Base-by-base conservation (phyloP, 1,140 invertebrate species). In the Gryllus bimaculatus region DNA sequence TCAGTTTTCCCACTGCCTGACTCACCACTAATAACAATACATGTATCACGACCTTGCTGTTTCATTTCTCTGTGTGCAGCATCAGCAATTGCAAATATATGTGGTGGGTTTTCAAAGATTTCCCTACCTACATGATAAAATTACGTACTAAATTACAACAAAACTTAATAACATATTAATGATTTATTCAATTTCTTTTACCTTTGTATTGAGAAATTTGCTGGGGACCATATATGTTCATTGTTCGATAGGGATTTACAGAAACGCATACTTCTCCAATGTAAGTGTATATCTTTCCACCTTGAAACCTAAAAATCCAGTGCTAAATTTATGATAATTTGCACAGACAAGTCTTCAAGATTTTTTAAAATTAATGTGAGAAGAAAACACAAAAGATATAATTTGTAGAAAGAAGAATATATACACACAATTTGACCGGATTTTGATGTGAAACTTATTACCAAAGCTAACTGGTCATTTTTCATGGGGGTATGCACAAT, bases 1-100 rank as follows among this genome's bases (percentile, higher is more conserved):
- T 99, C 98, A 10, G 98, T 99, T 87, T 99, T 99, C 49, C 97
- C 98, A 48, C 96, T 93, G 8, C 97, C 96, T 8, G 96, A 98
- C 86, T 99, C 97, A 8, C 97, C 97, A 78, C 95, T 94, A 85
- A 98, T 99, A 8, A 99, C 94, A 79, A 99, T 98, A 84, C 97
- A 98, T 8, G 96, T 98, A 85, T 98, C 96, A 82, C 92, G 91
- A 26, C 94, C 92, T 83, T 92, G 92, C 84, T 97, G 92, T 85
- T 96, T 94, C 88, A 98, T 94, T 78, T 94, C 93, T 85, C 93
- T 91, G 85, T 98, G 97, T n/a, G 96, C 96, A 4, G 92, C 90
- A 83, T 98, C 96, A 0, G 96, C 96, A 75, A 98, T 95, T 12
- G 96, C 96, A 86, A 95, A 98, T 79, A 98, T 95, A 84, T 98